These are phyloP conservation scores for Chloropsis hardwickii DNA, from an alignment of 2,113 vertebrate species.

Conservation along the genomic window DNA sequence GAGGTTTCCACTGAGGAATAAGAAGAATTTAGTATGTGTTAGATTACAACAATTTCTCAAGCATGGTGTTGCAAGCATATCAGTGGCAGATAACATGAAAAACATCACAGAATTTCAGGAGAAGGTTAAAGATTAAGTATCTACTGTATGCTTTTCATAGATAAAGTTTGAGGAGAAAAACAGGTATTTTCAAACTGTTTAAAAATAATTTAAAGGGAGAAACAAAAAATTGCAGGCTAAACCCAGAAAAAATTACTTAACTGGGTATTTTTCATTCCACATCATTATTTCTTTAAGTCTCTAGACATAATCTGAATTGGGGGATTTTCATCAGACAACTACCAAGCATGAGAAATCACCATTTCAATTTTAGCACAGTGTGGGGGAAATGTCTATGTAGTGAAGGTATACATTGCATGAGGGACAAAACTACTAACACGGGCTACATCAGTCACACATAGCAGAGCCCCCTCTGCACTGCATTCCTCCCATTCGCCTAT, in stretches of 20 bases:
- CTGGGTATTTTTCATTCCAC: not conserved
- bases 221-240: not conserved
- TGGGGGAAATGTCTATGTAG: not conserved
- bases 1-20: not conserved
- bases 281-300: not conserved
- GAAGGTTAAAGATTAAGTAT: not conserved
- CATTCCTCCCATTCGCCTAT: not conserved
- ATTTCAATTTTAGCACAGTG: not conserved
- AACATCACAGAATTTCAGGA: not conserved
- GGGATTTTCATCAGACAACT: not conserved
- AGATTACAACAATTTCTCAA: not conserved
- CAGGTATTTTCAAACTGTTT: not conserved
- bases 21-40: not conserved
- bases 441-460: not conserved
- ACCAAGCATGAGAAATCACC: not conserved
- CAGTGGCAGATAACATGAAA: not conserved
- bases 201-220: not conserved
- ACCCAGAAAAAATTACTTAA: not conserved
- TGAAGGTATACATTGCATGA: not conserved
- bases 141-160: not conserved
- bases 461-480: not conserved
- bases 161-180: not conserved
- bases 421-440: not conserved
- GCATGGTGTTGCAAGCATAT: not conserved
- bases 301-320: not conserved